A percentile compares a stretch with the other conserved stretches of the same genome.
phyloP scores from a whole-genome alignment of 2,797 vertebrate species.

The Arnoldichthys spilopterus region DNA sequence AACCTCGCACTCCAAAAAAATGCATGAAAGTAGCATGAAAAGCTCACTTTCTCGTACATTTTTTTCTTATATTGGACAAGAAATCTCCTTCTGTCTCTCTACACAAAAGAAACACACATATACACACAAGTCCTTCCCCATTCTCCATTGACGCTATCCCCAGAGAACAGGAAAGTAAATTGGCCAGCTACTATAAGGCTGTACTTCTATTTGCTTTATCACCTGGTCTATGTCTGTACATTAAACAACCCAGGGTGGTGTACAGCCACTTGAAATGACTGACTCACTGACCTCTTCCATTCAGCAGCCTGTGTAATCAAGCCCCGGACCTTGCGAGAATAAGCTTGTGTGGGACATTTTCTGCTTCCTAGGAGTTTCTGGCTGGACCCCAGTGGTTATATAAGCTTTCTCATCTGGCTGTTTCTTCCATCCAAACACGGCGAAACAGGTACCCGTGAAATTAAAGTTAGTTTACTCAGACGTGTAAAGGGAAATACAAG shows the following conservation, averaged over 20 bases:
- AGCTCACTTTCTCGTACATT: background rate
- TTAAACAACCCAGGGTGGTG: slow-evolving; percentile 56
- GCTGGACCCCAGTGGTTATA: slow-evolving; percentile 61
- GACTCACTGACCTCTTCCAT: slow-evolving; percentile 41
- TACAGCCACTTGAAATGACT: slow-evolving; percentile 55
- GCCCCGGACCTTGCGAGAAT: slow-evolving; percentile 45
- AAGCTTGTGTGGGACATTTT: slow-evolving; percentile 46
- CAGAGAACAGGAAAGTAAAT: slow-evolving; percentile 38
- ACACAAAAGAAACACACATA: no score
- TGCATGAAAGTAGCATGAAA: background rate
- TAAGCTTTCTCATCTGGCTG: slow-evolving; percentile 65
- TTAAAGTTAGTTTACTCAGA: slow-evolving; percentile 70
- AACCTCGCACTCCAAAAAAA: background rate
- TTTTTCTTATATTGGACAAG: background rate
- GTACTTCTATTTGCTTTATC: slow-evolving; percentile 59
- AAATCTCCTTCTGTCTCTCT: background rate
- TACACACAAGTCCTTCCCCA: slow-evolving; percentile 15
- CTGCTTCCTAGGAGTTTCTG: slow-evolving; percentile 46
- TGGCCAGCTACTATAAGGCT: slow-evolving; percentile 29
- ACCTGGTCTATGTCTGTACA: slow-evolving; percentile 51
- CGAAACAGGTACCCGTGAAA: slow-evolving; percentile 76
- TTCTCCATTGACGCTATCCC: slow-evolving; percentile 39
- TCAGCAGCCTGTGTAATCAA: slow-evolving; percentile 56
- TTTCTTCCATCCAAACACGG: slow-evolving; percentile 62
- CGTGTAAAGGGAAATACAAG: slow-evolving; percentile 56